These are phyloP conservation scores for Hassar affinis DNA, from an alignment of 2,113 vertebrate species.

Conservation along the genomic window DNA sequence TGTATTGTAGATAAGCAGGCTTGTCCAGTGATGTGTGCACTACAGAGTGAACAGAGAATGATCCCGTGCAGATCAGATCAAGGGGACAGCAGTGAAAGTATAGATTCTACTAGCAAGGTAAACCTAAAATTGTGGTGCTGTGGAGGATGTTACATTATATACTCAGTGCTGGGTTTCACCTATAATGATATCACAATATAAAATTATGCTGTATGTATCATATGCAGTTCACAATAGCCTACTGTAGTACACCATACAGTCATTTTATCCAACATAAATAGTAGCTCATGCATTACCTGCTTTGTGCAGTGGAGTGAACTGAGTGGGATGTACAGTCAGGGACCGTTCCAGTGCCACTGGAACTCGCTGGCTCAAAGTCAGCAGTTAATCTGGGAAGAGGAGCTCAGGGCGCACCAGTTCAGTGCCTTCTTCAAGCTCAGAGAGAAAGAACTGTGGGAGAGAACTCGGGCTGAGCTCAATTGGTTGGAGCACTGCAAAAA, in stretches of 20 bases:
- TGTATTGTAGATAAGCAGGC: conserved; percentile 11
- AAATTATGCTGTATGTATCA: background rate
- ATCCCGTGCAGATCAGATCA: conserved; percentile 28
- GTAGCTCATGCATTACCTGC: background rate
- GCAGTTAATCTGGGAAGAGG: conserved; percentile 64
- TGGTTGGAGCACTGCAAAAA: conserved; percentile 59
- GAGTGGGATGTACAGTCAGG: conserved; percentile 12
- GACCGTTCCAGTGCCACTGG: background rate
- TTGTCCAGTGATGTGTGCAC: background rate
- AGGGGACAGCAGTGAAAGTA: conserved; percentile 28
- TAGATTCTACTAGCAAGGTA: conserved; percentile 60
- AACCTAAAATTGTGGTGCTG: background rate
- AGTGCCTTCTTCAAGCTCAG: conserved; percentile 64
- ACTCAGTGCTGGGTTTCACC: background rate
- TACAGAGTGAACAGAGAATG: background rate
- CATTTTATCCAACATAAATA: conserved; percentile 8
- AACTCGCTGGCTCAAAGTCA: conserved; percentile 56
- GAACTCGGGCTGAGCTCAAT: conserved; percentile 56
- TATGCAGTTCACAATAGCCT: background rate
- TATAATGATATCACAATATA: background rate
- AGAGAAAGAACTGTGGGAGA: conserved; percentile 62
- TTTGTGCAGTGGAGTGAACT: conserved; percentile 52
- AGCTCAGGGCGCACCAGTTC: conserved; percentile 61
- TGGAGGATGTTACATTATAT: background rate
- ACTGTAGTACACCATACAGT: background rate